Conservation (phyloP, 2,113 vertebrate genomes). For the Rhinoptilus africanus region DNA sequence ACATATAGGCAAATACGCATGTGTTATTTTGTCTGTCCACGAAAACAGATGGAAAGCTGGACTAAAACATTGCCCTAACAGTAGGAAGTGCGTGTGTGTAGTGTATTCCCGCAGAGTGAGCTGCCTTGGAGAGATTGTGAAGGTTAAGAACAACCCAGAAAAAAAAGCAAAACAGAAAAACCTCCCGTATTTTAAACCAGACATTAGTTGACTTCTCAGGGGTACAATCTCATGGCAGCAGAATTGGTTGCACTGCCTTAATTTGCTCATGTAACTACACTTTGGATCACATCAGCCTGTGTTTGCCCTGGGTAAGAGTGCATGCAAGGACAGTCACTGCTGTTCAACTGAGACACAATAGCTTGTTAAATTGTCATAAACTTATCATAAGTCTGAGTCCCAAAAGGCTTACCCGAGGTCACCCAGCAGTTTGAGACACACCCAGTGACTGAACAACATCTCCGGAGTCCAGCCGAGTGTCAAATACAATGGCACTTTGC, state of each 20-base stretch:
- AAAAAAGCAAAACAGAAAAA: neutral
- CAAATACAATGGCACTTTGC: slow-evolving; percentile 47
- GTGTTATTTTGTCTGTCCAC: neutral
- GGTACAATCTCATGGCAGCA: neutral
- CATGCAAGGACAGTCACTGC: slow-evolving; percentile 55
- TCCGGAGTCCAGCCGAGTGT: slow-evolving; percentile 3
- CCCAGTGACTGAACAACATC: slow-evolving; percentile 41
- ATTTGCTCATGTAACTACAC: neutral
- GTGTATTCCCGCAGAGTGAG: neutral
- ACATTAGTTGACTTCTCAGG: neutral
- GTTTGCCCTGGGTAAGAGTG: slow-evolving; percentile 50
- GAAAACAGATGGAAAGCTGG: neutral
- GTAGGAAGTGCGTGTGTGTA: neutral
- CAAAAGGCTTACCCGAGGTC: slow-evolving; percentile 60
- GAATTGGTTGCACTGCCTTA: neutral
- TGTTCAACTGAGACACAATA: slow-evolving; percentile 62
- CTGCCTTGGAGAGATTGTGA: neutral
- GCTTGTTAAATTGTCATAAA: slow-evolving; percentile 66
- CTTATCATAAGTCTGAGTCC: slow-evolving; percentile 53
- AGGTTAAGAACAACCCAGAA: neutral
- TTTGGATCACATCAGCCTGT: neutral
- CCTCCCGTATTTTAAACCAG: neutral
- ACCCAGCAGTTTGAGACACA: slow-evolving; percentile 56
- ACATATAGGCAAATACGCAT: neutral
- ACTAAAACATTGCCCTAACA: neutral